Evolutionary conservation across 1,140 invertebrate genomes (phyloP).

Genomic region (Megathymus violae): DNA sequence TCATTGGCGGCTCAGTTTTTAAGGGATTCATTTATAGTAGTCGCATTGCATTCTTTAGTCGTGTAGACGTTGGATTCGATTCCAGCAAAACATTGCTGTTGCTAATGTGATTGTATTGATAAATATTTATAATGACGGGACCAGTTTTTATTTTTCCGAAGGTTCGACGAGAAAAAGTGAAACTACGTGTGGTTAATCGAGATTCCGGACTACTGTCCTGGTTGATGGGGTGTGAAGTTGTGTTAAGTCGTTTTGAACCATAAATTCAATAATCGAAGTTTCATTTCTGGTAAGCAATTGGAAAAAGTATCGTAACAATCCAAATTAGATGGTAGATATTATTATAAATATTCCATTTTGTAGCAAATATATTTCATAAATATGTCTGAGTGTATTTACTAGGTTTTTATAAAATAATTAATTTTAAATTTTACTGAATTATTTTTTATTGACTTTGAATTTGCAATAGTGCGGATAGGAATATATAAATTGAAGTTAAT

Average conservation of each 20-base stretch:
- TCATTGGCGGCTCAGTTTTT: slow-evolving; percentile 46
- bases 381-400: too few species aligned
- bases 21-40: slow-evolving; percentile 54
- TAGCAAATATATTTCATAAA: too few species aligned
- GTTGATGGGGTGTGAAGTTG: background rate
- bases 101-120: slow-evolving; percentile 65
- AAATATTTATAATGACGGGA: slow-evolving; percentile 59
- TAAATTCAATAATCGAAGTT: background rate
- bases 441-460: too few species aligned
- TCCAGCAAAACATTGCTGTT: slow-evolving; percentile 56
- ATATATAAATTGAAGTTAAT: too few species aligned
- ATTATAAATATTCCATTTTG: background rate
- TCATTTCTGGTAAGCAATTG: background rate
- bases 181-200: slow-evolving; percentile 18
- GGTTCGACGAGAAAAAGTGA: slow-evolving; percentile 19
- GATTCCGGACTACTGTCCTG: slow-evolving; percentile 21
- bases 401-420: too few species aligned
- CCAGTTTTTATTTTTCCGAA: slow-evolving; percentile 45
- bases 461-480: too few species aligned
- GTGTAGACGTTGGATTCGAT: slow-evolving; percentile 50
- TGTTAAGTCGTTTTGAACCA: background rate
- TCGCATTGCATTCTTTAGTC: slow-evolving; percentile 53
- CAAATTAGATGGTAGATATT: background rate
- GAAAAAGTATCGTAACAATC: background rate
- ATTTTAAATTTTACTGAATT: too few species aligned